Evolutionary conservation across 2,113 vertebrate genomes (phyloP), one percentile per base, ranked within the genome.

Genomic region (Festucalex cinctus): DNA sequence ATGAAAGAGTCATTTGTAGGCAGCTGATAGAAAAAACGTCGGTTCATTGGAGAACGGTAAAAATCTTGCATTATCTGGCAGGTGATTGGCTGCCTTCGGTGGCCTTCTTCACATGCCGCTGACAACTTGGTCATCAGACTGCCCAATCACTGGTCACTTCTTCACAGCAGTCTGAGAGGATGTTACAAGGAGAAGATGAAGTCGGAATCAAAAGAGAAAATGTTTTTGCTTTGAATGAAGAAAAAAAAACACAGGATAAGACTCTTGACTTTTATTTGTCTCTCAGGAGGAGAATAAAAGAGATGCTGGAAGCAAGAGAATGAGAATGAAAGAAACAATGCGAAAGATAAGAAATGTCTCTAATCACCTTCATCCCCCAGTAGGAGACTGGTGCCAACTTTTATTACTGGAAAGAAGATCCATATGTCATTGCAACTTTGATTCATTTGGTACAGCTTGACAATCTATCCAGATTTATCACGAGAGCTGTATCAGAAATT

Each of bases 131-230:
- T 62, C 67, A 60, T 66, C 54, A 22, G 20, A 43, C 72, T 41
- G 72, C 59, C 72, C 88, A 75, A 86, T 88, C 79, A 83, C 74
- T 35, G 73, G 79, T 85, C 88, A 83, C 80, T 82, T 85, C 85
- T 89, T 85, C 80, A 80, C 74, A 86, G 89, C 87, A 82, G 81
- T 88, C 77, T 78, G 77, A 83, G 82, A 85, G 78, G 80, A 85
- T 86, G 85, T 89, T 85, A 84, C 79, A 68, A 75, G 69, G 85
- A 80, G 81, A 75, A 80, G 85, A 73, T 82, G 71, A 76, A 61
- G 88, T 37, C 79, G 75, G 85, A 89, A 91, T 89, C 88, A 88
- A 87, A 88, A 89, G 78, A 69, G 32, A 51, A 69, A 67, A 70
- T 72, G 61, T 19, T 13, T 58, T 66, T 56, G 71, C 67, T 65